These are phyloP conservation scores for Thereva unica DNA, from an alignment of 2,888 invertebrate species.

Conservation along the genomic window DNA sequence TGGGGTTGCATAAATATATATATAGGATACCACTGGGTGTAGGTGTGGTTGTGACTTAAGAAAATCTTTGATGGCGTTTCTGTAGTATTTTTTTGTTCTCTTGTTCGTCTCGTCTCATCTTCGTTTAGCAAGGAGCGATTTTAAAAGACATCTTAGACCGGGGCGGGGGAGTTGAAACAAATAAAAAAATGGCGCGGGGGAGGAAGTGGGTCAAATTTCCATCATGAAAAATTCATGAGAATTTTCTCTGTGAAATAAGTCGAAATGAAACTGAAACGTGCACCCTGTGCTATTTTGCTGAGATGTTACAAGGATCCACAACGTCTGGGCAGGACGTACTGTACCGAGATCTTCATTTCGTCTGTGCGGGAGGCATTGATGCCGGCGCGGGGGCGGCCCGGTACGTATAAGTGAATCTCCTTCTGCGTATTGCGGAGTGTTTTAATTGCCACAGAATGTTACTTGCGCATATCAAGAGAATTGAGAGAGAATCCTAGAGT, in stretches of 20 bases:
- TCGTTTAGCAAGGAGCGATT: background rate
- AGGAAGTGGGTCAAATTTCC: slow-evolving; percentile 25
- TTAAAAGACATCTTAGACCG: slow-evolving; percentile 2
- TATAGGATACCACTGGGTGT: slow-evolving; percentile 4
- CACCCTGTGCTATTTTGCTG: background rate
- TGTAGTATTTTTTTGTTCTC: slow-evolving; percentile 7
- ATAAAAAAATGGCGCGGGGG: background rate
- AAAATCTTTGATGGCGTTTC: slow-evolving; percentile 18
- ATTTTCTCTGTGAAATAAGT: slow-evolving; percentile 20
- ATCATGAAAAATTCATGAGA: slow-evolving; percentile 33
- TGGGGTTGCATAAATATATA: background rate
- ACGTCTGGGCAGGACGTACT: too few relatives aligned
- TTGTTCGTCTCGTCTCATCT: background rate
- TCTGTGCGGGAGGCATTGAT: too few relatives aligned
- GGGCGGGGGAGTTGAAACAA: background rate
- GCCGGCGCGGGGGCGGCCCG: too few relatives aligned
- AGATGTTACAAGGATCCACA: background rate
- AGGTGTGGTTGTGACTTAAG: slow-evolving; percentile 25
- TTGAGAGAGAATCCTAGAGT: too few relatives aligned
- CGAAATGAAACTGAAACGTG: slow-evolving; percentile 27
- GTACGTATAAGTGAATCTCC: too few relatives aligned
- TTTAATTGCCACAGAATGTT: too few relatives aligned
- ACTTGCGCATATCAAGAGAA: too few relatives aligned
- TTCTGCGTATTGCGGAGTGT: too few relatives aligned
- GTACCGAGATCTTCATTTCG: too few relatives aligned